A percentile compares a stretch with the other conserved stretches of the same genome.
These are phyloP conservation scores for Pseudococcus jackbeardsleyi DNA, from an alignment of 2,888 invertebrate species.

Conservation along the genomic window DNA sequence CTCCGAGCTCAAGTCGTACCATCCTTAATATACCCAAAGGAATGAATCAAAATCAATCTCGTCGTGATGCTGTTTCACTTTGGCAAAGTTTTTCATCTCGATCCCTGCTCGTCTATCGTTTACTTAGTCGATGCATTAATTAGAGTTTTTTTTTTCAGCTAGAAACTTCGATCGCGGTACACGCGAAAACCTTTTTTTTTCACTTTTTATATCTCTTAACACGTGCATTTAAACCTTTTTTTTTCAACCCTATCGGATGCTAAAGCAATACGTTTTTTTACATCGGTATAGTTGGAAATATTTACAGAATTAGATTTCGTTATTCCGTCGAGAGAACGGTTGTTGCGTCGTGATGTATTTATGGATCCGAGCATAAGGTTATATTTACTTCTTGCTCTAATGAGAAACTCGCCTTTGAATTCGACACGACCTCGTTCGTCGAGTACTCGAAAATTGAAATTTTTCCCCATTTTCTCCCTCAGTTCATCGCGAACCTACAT, in stretches of 20 bases:
- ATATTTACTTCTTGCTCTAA: neutral
- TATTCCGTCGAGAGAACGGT: neutral
- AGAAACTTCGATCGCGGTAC: neutral
- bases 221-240: neutral
- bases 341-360: conserved; percentile 3
- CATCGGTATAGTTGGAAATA: conserved; percentile 9
- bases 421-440: neutral
- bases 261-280: neutral
- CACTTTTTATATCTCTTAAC: neutral
- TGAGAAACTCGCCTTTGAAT: conserved; percentile 32
- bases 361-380: neutral
- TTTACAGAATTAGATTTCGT: conserved; percentile 22
- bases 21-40: neutral
- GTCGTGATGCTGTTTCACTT: neutral
- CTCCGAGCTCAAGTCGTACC: neutral
- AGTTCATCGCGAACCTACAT: neutral
- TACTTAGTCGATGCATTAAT: neutral
- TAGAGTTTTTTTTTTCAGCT: neutral
- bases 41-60: conserved; percentile 19
- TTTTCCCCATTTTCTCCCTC: neutral
- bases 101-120: neutral
- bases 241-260: neutral
- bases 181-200: neutral
- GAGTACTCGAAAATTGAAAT: neutral
- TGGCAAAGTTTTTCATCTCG: neutral